A percentile compares a stretch with the other conserved stretches of the same genome.
Evolutionary conservation across 1,140 invertebrate genomes (phyloP).

Genomic region (Episyrphus balteatus): DNA sequence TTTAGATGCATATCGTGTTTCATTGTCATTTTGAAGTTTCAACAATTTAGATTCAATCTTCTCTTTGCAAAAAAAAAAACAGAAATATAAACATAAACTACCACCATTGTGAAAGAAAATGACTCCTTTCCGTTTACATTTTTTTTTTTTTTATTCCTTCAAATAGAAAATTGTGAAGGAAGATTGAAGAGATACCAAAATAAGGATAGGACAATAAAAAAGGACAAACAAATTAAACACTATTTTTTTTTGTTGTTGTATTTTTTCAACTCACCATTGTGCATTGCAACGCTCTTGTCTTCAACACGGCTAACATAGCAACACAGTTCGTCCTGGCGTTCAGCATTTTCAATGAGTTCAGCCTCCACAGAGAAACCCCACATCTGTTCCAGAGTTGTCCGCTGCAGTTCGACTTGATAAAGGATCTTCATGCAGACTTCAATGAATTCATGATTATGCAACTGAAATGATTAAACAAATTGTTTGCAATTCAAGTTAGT

Average conservation of each 20-base stretch:
- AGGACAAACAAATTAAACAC: neutral
- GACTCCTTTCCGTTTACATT: too few relatives aligned
- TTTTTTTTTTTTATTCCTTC: too few relatives aligned
- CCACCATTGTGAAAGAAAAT: too few relatives aligned
- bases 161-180: too few relatives aligned
- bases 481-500: constrained; percentile 13
- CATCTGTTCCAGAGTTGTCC: constrained; percentile 82
- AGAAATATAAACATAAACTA: too few relatives aligned
- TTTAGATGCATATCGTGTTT: too few relatives aligned
- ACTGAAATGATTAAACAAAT: constrained; percentile 42
- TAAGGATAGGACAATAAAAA: too few relatives aligned
- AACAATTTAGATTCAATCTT: too few relatives aligned
- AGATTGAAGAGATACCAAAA: too few relatives aligned
- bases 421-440: constrained; percentile 94
- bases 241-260: neutral
- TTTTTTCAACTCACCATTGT: constrained; percentile 64
- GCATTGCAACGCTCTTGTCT: constrained; percentile 88
- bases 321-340: constrained; percentile 90
- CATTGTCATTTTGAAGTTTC: too few relatives aligned
- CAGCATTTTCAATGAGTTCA: constrained; percentile 89
- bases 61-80: too few relatives aligned
- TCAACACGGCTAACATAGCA: constrained; percentile 93
- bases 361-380: constrained; percentile 97
- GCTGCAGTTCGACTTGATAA: constrained; percentile 88
- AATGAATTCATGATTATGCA: constrained; percentile 89